These are phyloP conservation scores for Taurulus bubalis DNA, from an alignment of 2,113 vertebrate genomes.

Conservation along the genomic window DNA sequence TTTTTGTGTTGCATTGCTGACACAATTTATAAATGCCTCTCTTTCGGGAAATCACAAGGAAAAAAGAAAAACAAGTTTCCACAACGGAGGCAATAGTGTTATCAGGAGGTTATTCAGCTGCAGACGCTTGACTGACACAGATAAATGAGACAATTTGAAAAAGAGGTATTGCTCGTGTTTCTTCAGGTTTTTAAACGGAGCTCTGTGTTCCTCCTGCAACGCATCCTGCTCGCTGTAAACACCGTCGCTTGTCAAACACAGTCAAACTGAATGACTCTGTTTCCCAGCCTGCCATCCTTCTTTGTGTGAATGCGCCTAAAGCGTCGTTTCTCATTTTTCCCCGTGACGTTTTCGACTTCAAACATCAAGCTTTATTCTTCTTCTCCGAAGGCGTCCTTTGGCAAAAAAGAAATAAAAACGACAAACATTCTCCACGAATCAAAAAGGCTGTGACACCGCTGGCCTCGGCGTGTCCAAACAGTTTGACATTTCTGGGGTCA, in stretches of 20 bases:
- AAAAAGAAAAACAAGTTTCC: conserved; percentile 22
- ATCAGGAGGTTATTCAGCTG: conserved; percentile 18
- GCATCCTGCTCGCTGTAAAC: conserved; percentile 17
- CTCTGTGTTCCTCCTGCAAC: conserved; percentile 18
- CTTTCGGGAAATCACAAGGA: conserved; percentile 38
- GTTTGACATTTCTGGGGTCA: conserved; percentile 53
- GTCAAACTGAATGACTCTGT: conserved; percentile 52
- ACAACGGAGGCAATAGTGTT: not conserved
- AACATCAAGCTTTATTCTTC: conserved; percentile 28
- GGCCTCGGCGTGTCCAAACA: conserved; percentile 27
- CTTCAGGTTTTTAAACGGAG: conserved; percentile 6
- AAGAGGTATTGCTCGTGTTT: not conserved
- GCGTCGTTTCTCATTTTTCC: conserved; percentile 44
- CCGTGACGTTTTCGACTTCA: conserved; percentile 11
- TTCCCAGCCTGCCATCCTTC: conserved; percentile 33
- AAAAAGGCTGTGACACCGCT: conserved; percentile 20
- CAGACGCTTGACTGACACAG: conserved; percentile 19
- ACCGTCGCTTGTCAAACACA: conserved; percentile 24
- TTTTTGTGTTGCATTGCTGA: conserved; percentile 30
- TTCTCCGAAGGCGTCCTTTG: conserved; percentile 19
- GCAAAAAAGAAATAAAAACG: conserved; percentile 4
- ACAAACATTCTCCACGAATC: conserved; percentile 19
- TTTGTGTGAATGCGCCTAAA: conserved; percentile 48
- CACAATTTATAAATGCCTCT: conserved; percentile 11
- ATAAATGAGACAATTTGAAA: not conserved